These are phyloP conservation scores for Oscheius sp. DNA, from an alignment of 2,888 invertebrate species.

Conservation along the genomic window DNA sequence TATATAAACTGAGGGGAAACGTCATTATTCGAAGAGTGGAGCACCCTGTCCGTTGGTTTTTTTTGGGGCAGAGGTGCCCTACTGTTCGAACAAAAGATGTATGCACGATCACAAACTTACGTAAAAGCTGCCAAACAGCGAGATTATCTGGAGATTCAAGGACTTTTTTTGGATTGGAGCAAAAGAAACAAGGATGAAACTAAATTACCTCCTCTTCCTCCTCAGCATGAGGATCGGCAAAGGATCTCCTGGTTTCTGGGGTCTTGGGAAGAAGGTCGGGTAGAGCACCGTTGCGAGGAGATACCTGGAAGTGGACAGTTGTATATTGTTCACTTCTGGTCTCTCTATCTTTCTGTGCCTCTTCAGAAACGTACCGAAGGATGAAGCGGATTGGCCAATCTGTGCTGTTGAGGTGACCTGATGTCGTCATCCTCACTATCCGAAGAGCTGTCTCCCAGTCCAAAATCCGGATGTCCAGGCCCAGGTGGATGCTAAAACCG, in stretches of 20 bases:
- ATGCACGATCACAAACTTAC: slow-evolving; percentile 60
- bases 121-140: slow-evolving; percentile 72
- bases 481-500: slow-evolving; percentile 25
- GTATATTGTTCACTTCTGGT: neutral
- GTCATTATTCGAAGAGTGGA: no score
- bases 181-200: neutral
- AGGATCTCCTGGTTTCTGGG: slow-evolving; percentile 46
- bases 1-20: neutral
- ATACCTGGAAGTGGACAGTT: neutral
- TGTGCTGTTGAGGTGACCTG: slow-evolving; percentile 14
- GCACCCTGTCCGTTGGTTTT: no score
- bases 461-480: slow-evolving; percentile 26
- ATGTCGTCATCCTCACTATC: slow-evolving; percentile 41
- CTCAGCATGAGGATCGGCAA: slow-evolving; percentile 46
- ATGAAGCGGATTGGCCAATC: slow-evolving; percentile 23
- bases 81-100: neutral
- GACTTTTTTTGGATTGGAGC: slow-evolving; percentile 1
- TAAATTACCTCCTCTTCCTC: slow-evolving; percentile 54
- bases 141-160: slow-evolving; percentile 61
- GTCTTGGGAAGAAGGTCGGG: slow-evolving; percentile 62
- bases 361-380: slow-evolving; percentile 18
- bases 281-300: slow-evolving; percentile 45
- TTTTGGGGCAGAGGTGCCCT: no score
- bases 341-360: neutral
- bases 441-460: slow-evolving; percentile 35